Evolutionary conservation across 1,140 invertebrate species (phyloP), one percentile per base, ranked within the genome.

Genomic region (Drosophila serrata): DNA sequence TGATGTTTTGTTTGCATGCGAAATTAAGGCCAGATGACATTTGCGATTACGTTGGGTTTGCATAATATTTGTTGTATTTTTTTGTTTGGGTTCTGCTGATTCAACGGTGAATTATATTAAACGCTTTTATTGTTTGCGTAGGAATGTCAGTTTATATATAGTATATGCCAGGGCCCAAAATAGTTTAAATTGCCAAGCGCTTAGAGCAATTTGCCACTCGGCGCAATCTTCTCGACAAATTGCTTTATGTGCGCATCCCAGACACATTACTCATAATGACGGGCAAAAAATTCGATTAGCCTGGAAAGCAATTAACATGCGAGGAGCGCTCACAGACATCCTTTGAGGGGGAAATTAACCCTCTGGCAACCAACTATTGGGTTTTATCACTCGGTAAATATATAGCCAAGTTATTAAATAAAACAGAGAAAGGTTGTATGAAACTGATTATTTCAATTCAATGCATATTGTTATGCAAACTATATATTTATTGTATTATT

Each of bases 241-340:
- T 90, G 85, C 76, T 88, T 74, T 70, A 88, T 82, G 73, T 40
- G 43, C 27, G 75, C 75, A 78, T 53, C 65, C 67, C 65, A 72
- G 67, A 70, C 80, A 69, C 85, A 87, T 88, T 87, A 88, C 85
- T 88, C 84, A 88, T 88, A 90, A 88, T 88, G 84, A 88, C 84
- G 45, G 72, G 80, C 85, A 85, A 90, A 88, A 88, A 85, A 90
- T 90, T 81, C 86, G 85, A 90, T 90, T 90, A 85, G 85, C 86
- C 78, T 67, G 74, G 63, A 81, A 90, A 81, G 85, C 86, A 90
- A 90, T 90, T 90, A 90, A 90, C 81, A 78, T 79, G 78, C 81
- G 70, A 67, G 78, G 78, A 75, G 62, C 75, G 48, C 70, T n/a
- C n/a, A 64, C 48, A 69, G 22, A 48, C 57, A 68, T 53, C 65